Base-by-base conservation (phyloP, 2,888 invertebrate genomes). In the Hydraecia micacea region DNA sequence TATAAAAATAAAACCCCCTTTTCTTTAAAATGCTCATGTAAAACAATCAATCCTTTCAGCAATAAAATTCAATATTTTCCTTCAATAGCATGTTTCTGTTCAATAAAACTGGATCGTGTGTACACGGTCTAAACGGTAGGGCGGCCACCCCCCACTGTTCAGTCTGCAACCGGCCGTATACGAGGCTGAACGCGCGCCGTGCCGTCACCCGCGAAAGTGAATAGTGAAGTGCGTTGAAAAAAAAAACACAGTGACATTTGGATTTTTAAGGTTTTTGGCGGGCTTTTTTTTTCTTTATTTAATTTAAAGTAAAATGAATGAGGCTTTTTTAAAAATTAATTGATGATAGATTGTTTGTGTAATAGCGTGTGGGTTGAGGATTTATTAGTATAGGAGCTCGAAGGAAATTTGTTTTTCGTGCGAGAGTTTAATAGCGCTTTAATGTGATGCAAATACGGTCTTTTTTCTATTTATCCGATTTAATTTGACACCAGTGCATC, bases 131-230 rank as follows among this genome's bases (percentile, higher is more conserved):
- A 90, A 70, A 89, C 88, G 89, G 87, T 89, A 89, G 91, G 91
- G 91, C 91, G 93, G 91, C 90, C 90, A 91, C 90, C 92, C 90
- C 92, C 90, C 88, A 85, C 86, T 71, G 80, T 87, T 89, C 93
- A 93, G 93, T 94, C 90, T 88, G 87, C 89, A 85, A 84, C 85
- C 84, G 86, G 87, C 89, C 89, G 88, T 86, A 86, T 85, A 74
- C 83, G 87, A 84, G 89, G 88, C 72, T 52, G 83, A 88, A 92
- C 93, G 93, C 83, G 86, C 66, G 85, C 80, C 78, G 84, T 73
- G 79, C 84, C 83, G 75, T 73, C 73, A 84, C 83, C 75, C 71
- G 78, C 79, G 84, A 88, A 88, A 88, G 87, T 83, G 80, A 84
- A 87, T 83, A 75, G 86, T 88, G 88, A 86, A 88, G 90, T 87